Evolutionary conservation across 2,888 invertebrate genomes (phyloP), one percentile per base, ranked within the genome.

Genomic region (Caenorhabditis wallacei): DNA sequence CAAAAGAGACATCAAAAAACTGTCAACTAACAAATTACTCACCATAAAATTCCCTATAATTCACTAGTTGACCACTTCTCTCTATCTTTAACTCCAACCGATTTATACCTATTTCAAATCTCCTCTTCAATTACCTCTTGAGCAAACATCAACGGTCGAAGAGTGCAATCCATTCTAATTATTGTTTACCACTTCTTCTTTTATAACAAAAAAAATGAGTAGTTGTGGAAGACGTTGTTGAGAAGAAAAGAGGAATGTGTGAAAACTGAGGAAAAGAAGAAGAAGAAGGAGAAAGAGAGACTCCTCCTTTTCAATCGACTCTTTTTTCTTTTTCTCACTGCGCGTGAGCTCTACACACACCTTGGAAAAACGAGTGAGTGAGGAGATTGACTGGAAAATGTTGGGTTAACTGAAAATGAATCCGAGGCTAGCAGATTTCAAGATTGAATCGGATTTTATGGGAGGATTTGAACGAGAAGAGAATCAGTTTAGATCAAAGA

Each of bases 61-160:
- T n/a, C n/a, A n/a, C n/a, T n/a, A n/a, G n/a, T 35, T 35, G 35
- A 4, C 10, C 10, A 7, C 35, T 35, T 7, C 35, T 35, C 35
- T 10, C 35, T 7, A 10, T 35, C 5, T 35, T 4, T 35, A 7
- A 1, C 7, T 16, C n/a, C 26, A 20, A 10, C 22, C 18, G 22
- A 7, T 18, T 40, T 2, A n/a, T 66, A 37, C 8, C 37, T 7
- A 7, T 54, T 16, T 13, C 11, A 26, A n/a, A n/a, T n/a, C n/a
- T n/a, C n/a, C n/a, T n/a, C n/a, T n/a, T n/a, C n/a, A n/a, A 7
- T 74, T 80, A 80, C 80, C 80, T 80, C 80, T 51, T 80, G 80
- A 13, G 51, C 74, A 48, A 69, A 80, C 43, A 80, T 69, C 80
- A 80, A 51, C 53, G 80, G 80, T 18, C 64, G 69, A 26, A 80